Evolutionary conservation across 2,113 vertebrate genomes (phyloP).

Genomic region (Upupa epops): DNA sequence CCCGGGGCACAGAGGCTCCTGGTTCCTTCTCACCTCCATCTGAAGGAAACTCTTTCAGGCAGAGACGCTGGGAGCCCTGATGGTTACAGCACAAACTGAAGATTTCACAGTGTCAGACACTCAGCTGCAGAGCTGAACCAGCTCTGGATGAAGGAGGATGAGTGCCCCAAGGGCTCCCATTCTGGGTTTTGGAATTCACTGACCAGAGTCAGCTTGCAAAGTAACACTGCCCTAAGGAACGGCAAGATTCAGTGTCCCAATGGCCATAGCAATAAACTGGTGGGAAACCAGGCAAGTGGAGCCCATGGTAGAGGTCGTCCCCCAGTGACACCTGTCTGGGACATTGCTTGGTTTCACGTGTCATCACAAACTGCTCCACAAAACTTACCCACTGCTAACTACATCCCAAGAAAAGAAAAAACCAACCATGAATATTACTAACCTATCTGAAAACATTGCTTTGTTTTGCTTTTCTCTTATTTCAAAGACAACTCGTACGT

Average conservation of each 20-base stretch:
- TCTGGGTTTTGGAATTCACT: background rate
- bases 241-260: background rate
- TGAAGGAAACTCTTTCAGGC: background rate
- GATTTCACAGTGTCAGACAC: background rate
- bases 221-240: background rate
- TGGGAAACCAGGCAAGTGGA: background rate
- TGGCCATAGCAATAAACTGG: background rate
- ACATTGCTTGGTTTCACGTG: background rate
- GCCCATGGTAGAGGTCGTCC: background rate
- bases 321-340: background rate
- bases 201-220: background rate
- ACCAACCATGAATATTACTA: background rate
- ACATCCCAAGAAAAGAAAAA: background rate
- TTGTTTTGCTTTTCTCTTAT: constrained; percentile 17
- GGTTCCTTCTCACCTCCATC: background rate
- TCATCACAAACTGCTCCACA: background rate
- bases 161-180: fast-evolving
- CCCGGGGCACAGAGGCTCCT: background rate
- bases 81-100: background rate
- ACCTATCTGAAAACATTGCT: background rate
- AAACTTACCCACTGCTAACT: background rate
- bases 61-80: background rate
- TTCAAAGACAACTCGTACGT: background rate
- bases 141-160: background rate
- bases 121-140: background rate